Base-by-base conservation (phyloP, 2,888 invertebrate genomes). In the Eupithecia pulchellata region DNA sequence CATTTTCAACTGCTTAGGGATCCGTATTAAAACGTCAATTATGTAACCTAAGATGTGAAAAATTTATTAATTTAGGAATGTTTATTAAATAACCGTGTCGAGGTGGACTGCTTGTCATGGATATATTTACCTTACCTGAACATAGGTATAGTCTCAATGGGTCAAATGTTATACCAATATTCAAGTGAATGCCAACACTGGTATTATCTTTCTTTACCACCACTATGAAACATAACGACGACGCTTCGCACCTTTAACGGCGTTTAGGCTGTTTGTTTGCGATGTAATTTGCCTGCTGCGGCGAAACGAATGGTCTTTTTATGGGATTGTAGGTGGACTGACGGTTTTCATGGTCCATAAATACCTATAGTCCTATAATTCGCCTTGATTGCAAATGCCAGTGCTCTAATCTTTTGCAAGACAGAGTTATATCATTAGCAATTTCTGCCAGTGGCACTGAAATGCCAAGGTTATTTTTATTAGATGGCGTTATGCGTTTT, bases 301-400 rank as follows among this genome's bases (percentile, higher is more conserved):
- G 73, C 74, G 73, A 61, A 67, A 74, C 72, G 71, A 82, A 84
- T 79, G 76, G 72, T 74, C 63, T 74, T 81, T 84, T 84, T 82
- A 84, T 81, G 75, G 75, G 72, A 69, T 68, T 79, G 79, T 77
- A 73, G 81, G 64, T 74, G 70, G 73, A 63, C 70, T 55, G 69
- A 67, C 55, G 64, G 61, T 64, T 61, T 66, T 68, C 66, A 57
- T 74, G 58, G 71, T 67, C 72, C n/a, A n/a, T n/a, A n/a, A n/a
- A n/a, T n/a, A n/a, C n/a, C n/a, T 68, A 63, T 68, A 70, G 58
- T 73, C 66, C 69, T 71, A 62, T 68, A 70, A 30, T 57, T 66
- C 47, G 57, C 63, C 68, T 52, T 69, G 69, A 55, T 66, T 65
- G 58, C 66, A 84, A 86, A 86, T 86, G 85, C 75, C 84, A 84